Base-by-base conservation (phyloP, 2,797 vertebrate species). In the Alcedo atthis region DNA sequence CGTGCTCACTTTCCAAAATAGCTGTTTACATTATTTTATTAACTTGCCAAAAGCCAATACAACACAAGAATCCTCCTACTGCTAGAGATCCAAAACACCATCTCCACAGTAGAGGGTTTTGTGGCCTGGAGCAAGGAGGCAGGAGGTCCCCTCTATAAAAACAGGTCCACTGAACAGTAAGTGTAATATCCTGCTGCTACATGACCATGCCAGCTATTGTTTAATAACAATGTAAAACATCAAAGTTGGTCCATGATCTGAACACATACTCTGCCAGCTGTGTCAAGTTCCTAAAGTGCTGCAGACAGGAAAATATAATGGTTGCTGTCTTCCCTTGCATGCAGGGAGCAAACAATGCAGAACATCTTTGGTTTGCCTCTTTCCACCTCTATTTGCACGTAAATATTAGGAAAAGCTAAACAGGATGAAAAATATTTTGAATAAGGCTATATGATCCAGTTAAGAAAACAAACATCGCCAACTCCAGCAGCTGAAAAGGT, bases 101-200 rank as follows among this genome's bases (percentile, higher is more conserved):
- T 61, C 73, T 76, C 88, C 62, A 8, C 81, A 86, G 85, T 4
- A 42, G 73, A 92, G 59, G 25, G 53, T 24, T 95, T 32, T 49
- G 42, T 40, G 66, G 81, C 88, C 66, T 28, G 67, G 55, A 76
- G 93, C 81, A 90, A 93, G 59, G 67, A 96, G 35, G 74, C 73
- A 93, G 81, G 92, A 96, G 93, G 78, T 85, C 35, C 53, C 85
- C 87, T 59, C 88, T 76, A 4, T 32, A 78, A 53, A 81, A 91
- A 14, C 86, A 90, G 73, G 84, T 89, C 90, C 85, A 71, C 93
- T 81, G 94, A 81, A 94, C 3, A 21, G 79, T 76, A 87, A 89
- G 81, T 53, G 59, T 48, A 73, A 46, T 26, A 85, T 22, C 94
- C 86, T 83, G 73, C 92, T 85, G 92, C 18, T 92, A 9, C 79